These are phyloP conservation scores for Pomacea canaliculata DNA, from an alignment of 2,888 invertebrate species.

Conservation along the genomic window DNA sequence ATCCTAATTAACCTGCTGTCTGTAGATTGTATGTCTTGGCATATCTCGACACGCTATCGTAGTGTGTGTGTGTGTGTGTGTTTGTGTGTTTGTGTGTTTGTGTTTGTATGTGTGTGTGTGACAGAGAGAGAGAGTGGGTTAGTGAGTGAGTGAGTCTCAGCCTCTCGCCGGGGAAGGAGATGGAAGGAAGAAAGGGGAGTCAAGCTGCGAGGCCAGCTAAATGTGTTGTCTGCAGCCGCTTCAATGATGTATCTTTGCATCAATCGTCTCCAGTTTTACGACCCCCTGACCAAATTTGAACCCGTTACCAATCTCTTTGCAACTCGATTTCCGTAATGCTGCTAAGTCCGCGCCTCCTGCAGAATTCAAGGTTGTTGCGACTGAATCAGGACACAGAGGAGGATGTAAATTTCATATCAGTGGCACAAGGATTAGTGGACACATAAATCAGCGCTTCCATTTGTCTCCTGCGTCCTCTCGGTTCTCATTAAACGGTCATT, in stretches of 20 bases:
- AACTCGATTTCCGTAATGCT: conserved; percentile 32
- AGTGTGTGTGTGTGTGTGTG: background rate
- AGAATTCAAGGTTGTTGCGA: conserved; percentile 14
- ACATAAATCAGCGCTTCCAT: conserved; percentile 43
- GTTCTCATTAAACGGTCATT: conserved; percentile 42
- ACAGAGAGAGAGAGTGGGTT: background rate
- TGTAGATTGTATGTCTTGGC: no score
- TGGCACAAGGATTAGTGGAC: conserved; percentile 33
- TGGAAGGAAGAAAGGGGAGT: no score
- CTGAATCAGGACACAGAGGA: conserved; percentile 12
- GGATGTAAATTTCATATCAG: conserved; percentile 36
- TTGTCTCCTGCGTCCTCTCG: conserved; percentile 36
- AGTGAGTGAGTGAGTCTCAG: conserved; percentile 9
- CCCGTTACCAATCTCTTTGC: conserved; percentile 28
- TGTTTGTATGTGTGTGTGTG: background rate
- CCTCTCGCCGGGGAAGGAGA: no score
- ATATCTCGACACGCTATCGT: no score
- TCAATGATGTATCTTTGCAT: conserved; percentile 27
- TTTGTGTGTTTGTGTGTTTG: background rate
- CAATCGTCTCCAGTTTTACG: conserved; percentile 31
- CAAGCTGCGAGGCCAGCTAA: no score
- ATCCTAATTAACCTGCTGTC: no score
- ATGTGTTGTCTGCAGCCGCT: background rate
- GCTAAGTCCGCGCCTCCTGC: conserved; percentile 24
- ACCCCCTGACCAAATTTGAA: conserved; percentile 31